Evolutionary conservation across 2,797 vertebrate species (phyloP), one percentile per base, ranked within the genome.

Genomic region (Tragelaphus oryx): DNA sequence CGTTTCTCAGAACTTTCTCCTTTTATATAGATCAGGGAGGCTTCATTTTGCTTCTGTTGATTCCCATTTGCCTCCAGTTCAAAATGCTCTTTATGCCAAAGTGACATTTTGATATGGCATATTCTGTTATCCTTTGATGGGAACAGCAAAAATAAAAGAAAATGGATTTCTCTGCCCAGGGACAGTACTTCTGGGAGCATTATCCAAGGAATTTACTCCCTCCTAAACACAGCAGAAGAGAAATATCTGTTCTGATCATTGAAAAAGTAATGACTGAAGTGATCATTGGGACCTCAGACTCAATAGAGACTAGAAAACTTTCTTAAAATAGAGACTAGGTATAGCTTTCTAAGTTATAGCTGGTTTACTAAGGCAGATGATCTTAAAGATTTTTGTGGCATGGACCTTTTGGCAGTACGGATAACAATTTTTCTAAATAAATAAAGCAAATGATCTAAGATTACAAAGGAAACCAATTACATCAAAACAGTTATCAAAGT

Each of bases 331-430:
- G 57, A 59, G 57, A 59, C 57, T 28, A 28, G 57, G 26, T 59
- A 11, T 59, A 28, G 6, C 57, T 79, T 95, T 62, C 30, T 62
- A 60, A 94, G 50, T 92, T 28, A 41, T 5, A 60, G 71, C 9
- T 87, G 22, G 7, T 57, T 88, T 41, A 54, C 59, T 81, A 94
- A 91, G 50, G 33, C 48, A 82, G n/a, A 79, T 86, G 37, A 46
- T 85, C 7, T 16, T 86, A 93, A 93, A 62, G 2, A 89, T 89
- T 88, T 96, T 90, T 94, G 54, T 95, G 44, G 50, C 46, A 44
- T 78, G 13, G 18, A 62, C 18, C 16, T 54, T 78, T 86, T 17
- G 10, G 44, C 50, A 82, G n/a, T 79, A 44, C 50, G 6, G 52
- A 71, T 74, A 81, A 87, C n/a, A 89, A 52, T 87, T 20, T 76